phyloP scores from a whole-genome alignment of 2,797 vertebrate genomes.

The Limnodromus scolopaceus region DNA sequence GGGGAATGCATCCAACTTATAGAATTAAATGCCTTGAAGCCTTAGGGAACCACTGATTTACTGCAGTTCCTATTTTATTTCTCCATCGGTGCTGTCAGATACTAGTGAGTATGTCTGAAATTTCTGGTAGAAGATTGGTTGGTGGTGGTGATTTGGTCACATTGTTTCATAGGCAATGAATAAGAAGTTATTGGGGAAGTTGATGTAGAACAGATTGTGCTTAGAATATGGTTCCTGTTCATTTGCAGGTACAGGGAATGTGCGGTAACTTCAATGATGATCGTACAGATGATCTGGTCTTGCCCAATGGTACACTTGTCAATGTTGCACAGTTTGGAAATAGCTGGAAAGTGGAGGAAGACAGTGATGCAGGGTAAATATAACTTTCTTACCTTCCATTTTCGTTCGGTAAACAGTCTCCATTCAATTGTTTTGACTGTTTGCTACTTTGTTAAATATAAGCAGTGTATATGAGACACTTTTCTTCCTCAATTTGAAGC shows the following conservation, averaged over 20 bases:
- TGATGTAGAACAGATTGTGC: background rate
- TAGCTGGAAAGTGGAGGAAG: conserved; percentile 70
- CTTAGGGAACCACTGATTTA: background rate
- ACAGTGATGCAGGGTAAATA: conserved; percentile 61
- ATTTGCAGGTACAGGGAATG: conserved; percentile 72
- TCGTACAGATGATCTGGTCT: conserved; percentile 62
- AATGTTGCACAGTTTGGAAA: conserved; percentile 71
- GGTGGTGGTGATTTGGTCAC: background rate
- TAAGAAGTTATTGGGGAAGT: background rate
- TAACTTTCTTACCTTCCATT: background rate
- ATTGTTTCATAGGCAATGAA: background rate
- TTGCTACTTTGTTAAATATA: background rate
- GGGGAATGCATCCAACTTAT: background rate
- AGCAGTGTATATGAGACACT: background rate
- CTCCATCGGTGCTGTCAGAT: background rate
- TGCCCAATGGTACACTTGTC: conserved; percentile 48
- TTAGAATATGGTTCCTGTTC: background rate
- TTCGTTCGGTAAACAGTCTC: background rate
- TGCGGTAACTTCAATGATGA: conserved; percentile 76
- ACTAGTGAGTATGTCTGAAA: background rate
- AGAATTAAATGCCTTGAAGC: background rate
- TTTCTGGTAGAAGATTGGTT: background rate
- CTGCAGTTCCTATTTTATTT: background rate
- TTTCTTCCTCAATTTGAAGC: background rate
- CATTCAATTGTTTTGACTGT: background rate